Evolutionary conservation across 2,888 invertebrate genomes (phyloP).

Genomic region (Margaritifera margaritifera): DNA sequence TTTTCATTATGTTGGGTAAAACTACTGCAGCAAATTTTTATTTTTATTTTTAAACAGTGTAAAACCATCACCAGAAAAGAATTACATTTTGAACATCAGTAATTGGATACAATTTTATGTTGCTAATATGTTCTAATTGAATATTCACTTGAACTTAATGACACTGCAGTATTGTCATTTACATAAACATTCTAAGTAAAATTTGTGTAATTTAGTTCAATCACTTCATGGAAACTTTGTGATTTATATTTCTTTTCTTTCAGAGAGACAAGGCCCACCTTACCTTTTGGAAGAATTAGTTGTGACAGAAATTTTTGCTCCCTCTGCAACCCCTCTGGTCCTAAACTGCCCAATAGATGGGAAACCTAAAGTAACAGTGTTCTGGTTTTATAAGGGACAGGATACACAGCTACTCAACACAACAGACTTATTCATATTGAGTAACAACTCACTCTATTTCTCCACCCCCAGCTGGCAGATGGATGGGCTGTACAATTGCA

Average conservation of each 20-base stretch:
- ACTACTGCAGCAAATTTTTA: too few species aligned
- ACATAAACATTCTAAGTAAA: too few species aligned
- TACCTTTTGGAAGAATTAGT: conserved; percentile 40
- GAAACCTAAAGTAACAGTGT: conserved; percentile 48
- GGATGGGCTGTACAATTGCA: conserved; percentile 57
- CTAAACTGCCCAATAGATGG: conserved; percentile 56
- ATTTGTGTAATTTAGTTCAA: too few species aligned
- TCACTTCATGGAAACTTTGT: too few species aligned
- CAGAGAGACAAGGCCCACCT: conserved; percentile 35
- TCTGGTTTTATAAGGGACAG: conserved; percentile 43
- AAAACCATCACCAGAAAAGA: too few species aligned
- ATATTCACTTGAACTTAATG: too few species aligned
- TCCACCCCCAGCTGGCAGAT: conserved; percentile 30
- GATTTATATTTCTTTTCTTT: not conserved
- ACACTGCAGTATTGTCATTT: too few species aligned
- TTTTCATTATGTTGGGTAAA: too few species aligned
- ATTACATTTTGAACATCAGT: too few species aligned
- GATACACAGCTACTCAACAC: conserved; percentile 28
- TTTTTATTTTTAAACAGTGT: too few species aligned
- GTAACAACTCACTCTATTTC: conserved; percentile 56
- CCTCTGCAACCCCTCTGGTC: conserved; percentile 39
- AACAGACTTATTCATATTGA: conserved; percentile 22
- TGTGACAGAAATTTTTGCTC: conserved; percentile 32
- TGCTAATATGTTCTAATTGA: too few species aligned
- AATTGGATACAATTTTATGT: too few species aligned